These are phyloP conservation scores for Drosophila neonasuta DNA, from an alignment of 2,888 invertebrate species.

Conservation along the genomic window DNA sequence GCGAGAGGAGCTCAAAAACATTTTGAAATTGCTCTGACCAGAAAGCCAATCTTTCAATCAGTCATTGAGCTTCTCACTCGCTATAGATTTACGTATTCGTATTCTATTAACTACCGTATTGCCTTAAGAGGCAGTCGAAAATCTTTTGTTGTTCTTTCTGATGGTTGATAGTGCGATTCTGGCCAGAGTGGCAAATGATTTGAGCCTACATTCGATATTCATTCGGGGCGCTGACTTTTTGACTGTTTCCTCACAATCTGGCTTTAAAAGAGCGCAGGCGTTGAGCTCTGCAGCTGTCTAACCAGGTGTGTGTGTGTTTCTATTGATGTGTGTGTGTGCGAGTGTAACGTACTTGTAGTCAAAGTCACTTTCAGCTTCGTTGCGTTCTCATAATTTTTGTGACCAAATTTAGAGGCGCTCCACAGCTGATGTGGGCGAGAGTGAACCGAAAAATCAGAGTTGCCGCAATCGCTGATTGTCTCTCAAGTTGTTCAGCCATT, in stretches of 20 bases:
- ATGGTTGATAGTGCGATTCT: conserved; percentile 15
- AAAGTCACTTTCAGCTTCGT: conserved; percentile 78
- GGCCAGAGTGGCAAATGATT: conserved; percentile 46
- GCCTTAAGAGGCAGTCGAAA: conserved; percentile 56
- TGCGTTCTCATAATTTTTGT: conserved; percentile 73
- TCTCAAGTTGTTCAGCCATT: conserved; percentile 3
- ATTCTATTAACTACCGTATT: conserved; percentile 57
- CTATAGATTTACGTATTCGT: conserved; percentile 21
- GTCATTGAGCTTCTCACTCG: conserved; percentile 37
- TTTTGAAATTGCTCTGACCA: not conserved
- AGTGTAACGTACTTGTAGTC: conserved; percentile 71
- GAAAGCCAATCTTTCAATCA: conserved; percentile 13
- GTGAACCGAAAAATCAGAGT: conserved; percentile 35
- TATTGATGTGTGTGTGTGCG: conserved; percentile 29
- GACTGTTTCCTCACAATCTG: conserved; percentile 29
- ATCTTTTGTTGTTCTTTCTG: conserved; percentile 46
- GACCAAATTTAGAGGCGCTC: conserved; percentile 69
- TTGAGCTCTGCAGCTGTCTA: conserved; percentile 39
- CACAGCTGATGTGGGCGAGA: conserved; percentile 61
- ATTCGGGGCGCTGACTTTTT: conserved; percentile 61
- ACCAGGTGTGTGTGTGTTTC: conserved; percentile 12
- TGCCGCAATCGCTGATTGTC: conserved; percentile 53
- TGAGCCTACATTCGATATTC: conserved; percentile 50
- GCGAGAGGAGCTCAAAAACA: conserved; percentile 10
- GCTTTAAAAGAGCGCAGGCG: conserved; percentile 65